A percentile compares a stretch with the other conserved stretches of the same genome.
These are phyloP conservation scores for Pomatorhinus ruficollis DNA, from an alignment of 2,113 vertebrate species.

Conservation along the genomic window DNA sequence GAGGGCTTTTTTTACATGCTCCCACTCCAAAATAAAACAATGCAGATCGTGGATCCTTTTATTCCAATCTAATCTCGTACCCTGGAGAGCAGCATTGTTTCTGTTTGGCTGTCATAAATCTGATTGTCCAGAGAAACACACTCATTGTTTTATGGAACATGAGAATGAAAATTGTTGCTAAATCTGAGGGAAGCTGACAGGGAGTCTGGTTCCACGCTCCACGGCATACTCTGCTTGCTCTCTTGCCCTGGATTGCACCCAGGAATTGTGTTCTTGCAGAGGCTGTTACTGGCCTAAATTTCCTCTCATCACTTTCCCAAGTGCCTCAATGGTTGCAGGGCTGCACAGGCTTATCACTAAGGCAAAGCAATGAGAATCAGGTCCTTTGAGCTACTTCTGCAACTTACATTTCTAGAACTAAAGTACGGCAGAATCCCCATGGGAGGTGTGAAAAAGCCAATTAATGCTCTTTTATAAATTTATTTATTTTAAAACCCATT, in stretches of 20 bases:
- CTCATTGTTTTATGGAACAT: conserved; percentile 26
- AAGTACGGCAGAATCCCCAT: not conserved
- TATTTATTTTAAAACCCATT: conserved; percentile 5
- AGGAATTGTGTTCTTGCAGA: not conserved
- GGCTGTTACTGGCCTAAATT: not conserved
- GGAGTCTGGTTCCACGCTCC: not conserved
- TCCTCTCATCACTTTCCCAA: not conserved
- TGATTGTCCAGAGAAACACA: conserved; percentile 27
- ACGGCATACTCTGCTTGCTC: not conserved
- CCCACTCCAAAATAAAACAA: conserved; percentile 5
- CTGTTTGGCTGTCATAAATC: conserved; percentile 49
- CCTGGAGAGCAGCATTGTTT: conserved; percentile 41
- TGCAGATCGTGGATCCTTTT: conserved; percentile 23
- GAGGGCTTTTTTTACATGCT: not conserved
- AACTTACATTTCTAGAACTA: conserved; percentile 4
- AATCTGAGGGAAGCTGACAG: conserved; percentile 25
- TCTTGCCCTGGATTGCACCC: conserved; percentile 4
- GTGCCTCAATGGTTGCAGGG: not conserved
- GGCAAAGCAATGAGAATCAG: not conserved
- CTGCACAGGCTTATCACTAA: not conserved
- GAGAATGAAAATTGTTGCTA: conserved; percentile 47
- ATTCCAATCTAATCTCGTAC: conserved; percentile 36
- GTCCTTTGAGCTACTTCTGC: not conserved
- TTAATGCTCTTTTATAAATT: not conserved
- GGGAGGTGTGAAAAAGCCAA: not conserved